Evolutionary conservation across 2,113 vertebrate genomes (phyloP).

Genomic region (Spermophilus dauricus): DNA sequence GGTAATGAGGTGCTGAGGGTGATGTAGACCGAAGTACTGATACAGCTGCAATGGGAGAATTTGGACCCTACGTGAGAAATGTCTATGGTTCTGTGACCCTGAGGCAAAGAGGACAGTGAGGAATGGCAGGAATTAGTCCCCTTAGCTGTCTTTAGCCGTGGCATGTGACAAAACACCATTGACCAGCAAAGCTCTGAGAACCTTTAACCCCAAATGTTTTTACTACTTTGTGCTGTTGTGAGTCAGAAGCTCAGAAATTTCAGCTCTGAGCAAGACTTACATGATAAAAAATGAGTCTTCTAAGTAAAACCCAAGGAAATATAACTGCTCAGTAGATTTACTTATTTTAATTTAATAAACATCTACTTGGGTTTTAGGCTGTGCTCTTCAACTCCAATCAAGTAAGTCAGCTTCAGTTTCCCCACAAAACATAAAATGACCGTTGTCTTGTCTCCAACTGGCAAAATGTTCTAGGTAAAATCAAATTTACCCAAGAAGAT

Average conservation of each 20-base stretch:
- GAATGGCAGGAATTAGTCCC: background rate
- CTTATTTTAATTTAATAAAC: constrained; percentile 61
- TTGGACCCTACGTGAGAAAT: background rate
- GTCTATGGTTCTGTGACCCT: background rate
- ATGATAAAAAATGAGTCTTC: background rate
- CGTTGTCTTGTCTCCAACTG: constrained; percentile 21
- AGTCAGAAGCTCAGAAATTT: background rate
- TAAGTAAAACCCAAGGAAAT: constrained; percentile 56
- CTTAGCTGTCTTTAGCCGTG: background rate
- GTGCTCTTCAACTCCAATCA: constrained; percentile 14
- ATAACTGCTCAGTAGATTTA: constrained; percentile 49
- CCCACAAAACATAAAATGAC: constrained; percentile 12
- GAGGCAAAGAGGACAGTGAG: background rate
- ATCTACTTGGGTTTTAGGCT: constrained; percentile 57
- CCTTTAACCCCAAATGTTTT: background rate
- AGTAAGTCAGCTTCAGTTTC: constrained; percentile 75
- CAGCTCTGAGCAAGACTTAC: background rate
- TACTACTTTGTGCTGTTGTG: background rate
- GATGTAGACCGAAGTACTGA: background rate
- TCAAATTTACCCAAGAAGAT: constrained; percentile 61
- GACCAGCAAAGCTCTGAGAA: background rate
- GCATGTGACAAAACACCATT: background rate
- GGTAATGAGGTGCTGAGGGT: background rate
- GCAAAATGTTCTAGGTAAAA: constrained; percentile 73
- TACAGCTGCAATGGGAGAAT: background rate